phyloP scores from a whole-genome alignment of 2,113 vertebrate genomes.

The Pristiophorus japonicus region DNA sequence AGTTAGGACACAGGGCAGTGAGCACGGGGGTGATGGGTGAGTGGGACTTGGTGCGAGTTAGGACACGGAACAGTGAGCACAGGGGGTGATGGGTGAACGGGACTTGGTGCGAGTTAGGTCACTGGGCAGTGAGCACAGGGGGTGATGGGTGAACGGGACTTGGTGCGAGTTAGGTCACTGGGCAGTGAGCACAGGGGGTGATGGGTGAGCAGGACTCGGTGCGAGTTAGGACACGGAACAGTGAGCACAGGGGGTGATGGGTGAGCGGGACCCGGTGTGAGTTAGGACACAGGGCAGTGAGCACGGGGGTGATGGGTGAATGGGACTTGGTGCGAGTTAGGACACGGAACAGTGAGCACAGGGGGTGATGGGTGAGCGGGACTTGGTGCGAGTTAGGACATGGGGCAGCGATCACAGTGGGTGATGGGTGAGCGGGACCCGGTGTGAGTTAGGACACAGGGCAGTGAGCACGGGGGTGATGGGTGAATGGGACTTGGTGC shows the following conservation, averaged over 20 bases:
- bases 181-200: not conserved
- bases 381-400: not conserved
- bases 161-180: too few species aligned
- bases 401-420: too few species aligned
- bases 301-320: not conserved
- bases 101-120: not conserved
- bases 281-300: too few species aligned
- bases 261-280: not conserved
- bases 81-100: not conserved
- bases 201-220: not conserved
- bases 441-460: too few species aligned
- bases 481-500: not conserved
- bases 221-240: too few species aligned
- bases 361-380: not conserved
- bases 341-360: too few species aligned
- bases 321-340: not conserved
- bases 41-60: not conserved
- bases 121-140: too few species aligned
- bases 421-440: not conserved
- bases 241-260: not conserved
- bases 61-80: too few species aligned
- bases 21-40: not conserved
- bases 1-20: too few species aligned
- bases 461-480: not conserved
- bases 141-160: not conserved